These are phyloP conservation scores for Zeus faber DNA, from an alignment of 2,113 vertebrate genomes.

Conservation along the genomic window DNA sequence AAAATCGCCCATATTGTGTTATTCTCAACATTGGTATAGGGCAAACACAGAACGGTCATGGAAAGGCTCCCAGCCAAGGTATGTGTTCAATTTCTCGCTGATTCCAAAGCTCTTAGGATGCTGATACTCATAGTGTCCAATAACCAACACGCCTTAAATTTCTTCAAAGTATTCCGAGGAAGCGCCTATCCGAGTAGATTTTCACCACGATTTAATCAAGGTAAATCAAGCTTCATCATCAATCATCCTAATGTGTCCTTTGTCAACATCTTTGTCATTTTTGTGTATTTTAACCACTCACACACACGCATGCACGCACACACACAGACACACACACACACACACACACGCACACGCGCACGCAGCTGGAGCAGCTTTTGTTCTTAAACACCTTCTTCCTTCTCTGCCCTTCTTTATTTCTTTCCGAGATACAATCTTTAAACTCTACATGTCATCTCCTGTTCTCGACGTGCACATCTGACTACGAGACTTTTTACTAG, in stretches of 20 bases:
- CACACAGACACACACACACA: not conserved
- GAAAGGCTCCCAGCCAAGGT: constrained; percentile 79
- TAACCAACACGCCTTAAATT: constrained; percentile 55
- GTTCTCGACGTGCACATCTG: constrained; percentile 25
- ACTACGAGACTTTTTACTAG: constrained; percentile 11
- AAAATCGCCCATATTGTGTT: constrained; percentile 48
- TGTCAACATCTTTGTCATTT: constrained; percentile 4
- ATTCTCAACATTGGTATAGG: constrained; percentile 70
- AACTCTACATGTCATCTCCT: constrained; percentile 44
- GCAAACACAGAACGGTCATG: constrained; percentile 76
- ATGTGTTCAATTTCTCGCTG: constrained; percentile 56
- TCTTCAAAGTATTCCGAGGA: constrained; percentile 83
- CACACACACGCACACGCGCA: not conserved
- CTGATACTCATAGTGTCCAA: not conserved
- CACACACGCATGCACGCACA: not conserved
- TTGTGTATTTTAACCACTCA: not conserved
- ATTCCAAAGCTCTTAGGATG: constrained; percentile 17
- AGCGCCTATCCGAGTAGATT: constrained; percentile 71
- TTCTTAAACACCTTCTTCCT: constrained; percentile 9
- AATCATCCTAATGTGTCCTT: constrained; percentile 23
- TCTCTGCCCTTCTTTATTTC: constrained; percentile 6
- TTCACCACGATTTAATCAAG: constrained; percentile 69
- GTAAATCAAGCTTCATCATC: constrained; percentile 71
- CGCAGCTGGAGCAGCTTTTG: not conserved
- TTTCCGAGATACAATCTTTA: constrained; percentile 1